Conservation (phyloP, 2,888 invertebrate species). For the Macaria liturata region DNA sequence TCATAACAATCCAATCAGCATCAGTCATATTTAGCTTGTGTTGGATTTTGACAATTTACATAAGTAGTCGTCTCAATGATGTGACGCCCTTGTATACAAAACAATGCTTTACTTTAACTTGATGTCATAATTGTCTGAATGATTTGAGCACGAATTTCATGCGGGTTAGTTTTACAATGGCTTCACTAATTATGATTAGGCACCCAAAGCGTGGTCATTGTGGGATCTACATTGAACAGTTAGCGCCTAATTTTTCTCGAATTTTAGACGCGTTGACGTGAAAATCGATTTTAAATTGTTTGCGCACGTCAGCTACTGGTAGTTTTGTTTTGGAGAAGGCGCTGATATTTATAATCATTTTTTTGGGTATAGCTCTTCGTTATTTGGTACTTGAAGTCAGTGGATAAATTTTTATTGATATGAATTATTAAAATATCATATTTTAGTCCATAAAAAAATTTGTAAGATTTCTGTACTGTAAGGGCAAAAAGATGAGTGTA, state of each 20-base stretch:
- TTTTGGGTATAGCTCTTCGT: no score
- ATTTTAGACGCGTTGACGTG: background rate
- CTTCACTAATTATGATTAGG: slow-evolving; percentile 30
- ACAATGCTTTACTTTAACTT: slow-evolving; percentile 30
- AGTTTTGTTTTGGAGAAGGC: slow-evolving; percentile 7
- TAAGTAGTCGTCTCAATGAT: no score
- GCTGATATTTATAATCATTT: background rate
- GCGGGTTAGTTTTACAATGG: slow-evolving; percentile 29
- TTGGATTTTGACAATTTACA: no score
- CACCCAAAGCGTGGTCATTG: slow-evolving; percentile 10
- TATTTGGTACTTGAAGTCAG: no score
- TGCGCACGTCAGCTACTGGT: no score
- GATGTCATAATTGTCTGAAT: slow-evolving; percentile 36
- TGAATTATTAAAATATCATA: no score
- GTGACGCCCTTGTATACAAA: background rate
- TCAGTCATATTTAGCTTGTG: no score
- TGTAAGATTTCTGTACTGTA: no score
- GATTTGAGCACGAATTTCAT: slow-evolving; percentile 34
- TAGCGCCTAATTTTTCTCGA: slow-evolving; percentile 18
- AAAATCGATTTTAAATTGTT: slow-evolving; percentile 1
- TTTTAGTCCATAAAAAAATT: background rate
- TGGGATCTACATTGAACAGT: slow-evolving; percentile 13
- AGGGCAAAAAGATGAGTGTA: no score
- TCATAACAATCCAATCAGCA: no score
- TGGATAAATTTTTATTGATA: no score